Percentiles rank a stretch among this genome's conserved stretches.
These are phyloP conservation scores for Cynodonichthys magdalenae DNA, from an alignment of 2,797 vertebrate species.

Conservation along the genomic window DNA sequence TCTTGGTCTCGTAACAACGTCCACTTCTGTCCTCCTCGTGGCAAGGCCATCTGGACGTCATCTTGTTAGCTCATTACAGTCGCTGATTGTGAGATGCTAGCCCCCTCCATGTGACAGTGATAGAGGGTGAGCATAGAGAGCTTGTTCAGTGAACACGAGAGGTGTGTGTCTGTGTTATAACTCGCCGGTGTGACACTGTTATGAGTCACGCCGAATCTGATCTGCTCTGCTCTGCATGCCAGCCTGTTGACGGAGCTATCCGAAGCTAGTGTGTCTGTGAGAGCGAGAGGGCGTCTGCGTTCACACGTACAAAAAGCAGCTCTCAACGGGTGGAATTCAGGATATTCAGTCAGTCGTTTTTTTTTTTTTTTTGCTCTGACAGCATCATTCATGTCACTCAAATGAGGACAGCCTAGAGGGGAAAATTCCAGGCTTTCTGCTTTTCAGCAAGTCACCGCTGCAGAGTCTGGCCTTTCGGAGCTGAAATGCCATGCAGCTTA, in stretches of 20 bases:
- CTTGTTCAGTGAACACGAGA: conserved; percentile 57
- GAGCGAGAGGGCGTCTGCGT: conserved; percentile 64
- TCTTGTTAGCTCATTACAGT: conserved; percentile 72
- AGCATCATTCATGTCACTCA: conserved; percentile 67
- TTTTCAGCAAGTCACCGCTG: conserved; percentile 55
- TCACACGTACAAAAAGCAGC: conserved; percentile 74
- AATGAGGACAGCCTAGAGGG: conserved; percentile 57
- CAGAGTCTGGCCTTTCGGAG: conserved; percentile 49
- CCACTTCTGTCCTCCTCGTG: conserved; percentile 69
- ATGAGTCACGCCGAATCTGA: conserved; percentile 77
- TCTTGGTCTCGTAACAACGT: conserved; percentile 48
- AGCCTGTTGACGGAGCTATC: conserved; percentile 75
- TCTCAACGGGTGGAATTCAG: conserved; percentile 68
- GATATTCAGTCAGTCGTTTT: conserved; percentile 58
- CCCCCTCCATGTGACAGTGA: conserved; percentile 73
- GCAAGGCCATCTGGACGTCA: conserved; percentile 76
- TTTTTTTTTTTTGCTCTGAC: conserved; percentile 55
- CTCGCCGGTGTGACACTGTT: conserved; percentile 64
- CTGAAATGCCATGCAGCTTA: conserved; percentile 52
- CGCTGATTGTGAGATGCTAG: conserved; percentile 53
- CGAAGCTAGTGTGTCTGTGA: conserved; percentile 46
- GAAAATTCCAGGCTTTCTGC: conserved; percentile 51
- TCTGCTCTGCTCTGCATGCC: conserved; percentile 78
- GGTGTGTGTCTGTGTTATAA: conserved; percentile 57
- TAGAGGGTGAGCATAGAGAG: conserved; percentile 64